phyloP scores from a whole-genome alignment of 2,797 vertebrate species.

The Myoxocephalus aenaeus region DNA sequence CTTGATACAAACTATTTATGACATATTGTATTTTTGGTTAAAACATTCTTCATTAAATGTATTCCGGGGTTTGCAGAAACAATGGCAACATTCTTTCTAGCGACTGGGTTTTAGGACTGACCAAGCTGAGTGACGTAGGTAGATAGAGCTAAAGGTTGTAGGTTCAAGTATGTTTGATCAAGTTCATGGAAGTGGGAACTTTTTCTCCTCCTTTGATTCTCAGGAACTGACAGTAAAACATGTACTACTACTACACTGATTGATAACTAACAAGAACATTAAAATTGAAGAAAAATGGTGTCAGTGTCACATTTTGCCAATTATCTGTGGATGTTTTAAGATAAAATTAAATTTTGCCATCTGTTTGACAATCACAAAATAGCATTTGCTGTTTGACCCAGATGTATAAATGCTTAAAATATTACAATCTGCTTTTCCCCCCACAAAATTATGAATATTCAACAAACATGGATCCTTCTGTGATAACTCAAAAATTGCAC shows the following conservation, averaged over 20 bases:
- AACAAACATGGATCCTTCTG: conserved; percentile 1
- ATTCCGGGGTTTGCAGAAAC: background rate
- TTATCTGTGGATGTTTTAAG: background rate
- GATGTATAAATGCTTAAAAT: background rate
- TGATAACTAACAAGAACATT: too few relatives aligned
- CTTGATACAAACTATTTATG: background rate
- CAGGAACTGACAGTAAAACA: background rate
- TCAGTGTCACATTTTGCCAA: background rate
- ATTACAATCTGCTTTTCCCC: too few relatives aligned
- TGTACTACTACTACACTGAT: too few relatives aligned
- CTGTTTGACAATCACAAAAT: background rate
- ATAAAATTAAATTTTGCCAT: background rate
- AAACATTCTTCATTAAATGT: too few relatives aligned
- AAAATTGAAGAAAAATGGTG: background rate
- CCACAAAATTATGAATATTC: conserved; percentile 4
- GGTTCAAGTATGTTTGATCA: background rate
- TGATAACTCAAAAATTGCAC: background rate
- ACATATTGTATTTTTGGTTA: too few relatives aligned
- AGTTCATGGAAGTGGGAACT: too few relatives aligned
- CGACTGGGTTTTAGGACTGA: background rate
- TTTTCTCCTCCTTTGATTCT: background rate
- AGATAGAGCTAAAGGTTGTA: background rate
- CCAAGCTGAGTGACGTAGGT: background rate
- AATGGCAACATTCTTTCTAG: background rate
- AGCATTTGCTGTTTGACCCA: background rate